Evolutionary conservation across 2,797 vertebrate species (phyloP).

Genomic region (Microctenopoma stevenorrisi): DNA sequence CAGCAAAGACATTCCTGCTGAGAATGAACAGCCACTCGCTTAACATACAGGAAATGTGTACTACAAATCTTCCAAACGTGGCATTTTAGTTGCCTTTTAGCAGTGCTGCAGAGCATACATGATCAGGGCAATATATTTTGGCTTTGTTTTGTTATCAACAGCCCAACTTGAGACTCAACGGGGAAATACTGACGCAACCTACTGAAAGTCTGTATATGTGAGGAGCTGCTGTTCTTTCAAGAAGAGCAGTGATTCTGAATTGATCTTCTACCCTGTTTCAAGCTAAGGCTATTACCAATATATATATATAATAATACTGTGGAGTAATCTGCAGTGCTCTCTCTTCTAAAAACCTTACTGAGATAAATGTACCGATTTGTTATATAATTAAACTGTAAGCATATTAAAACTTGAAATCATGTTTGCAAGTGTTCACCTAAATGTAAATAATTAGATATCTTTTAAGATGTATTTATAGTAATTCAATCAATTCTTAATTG

Average conservation of each 20-base stretch:
- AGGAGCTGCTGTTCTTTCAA: slow-evolving; percentile 45
- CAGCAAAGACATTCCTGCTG: slow-evolving; percentile 57
- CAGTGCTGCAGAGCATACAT: slow-evolving; percentile 44
- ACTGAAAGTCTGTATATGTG: slow-evolving; percentile 57
- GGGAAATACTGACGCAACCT: slow-evolving; percentile 66
- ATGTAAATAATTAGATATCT: background rate
- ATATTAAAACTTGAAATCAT: no score
- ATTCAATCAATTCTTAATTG: background rate
- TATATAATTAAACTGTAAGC: no score
- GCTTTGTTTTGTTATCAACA: slow-evolving; percentile 57
- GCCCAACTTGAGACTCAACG: slow-evolving; percentile 45
- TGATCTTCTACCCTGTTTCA: slow-evolving; percentile 9
- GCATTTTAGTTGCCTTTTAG: slow-evolving; percentile 46
- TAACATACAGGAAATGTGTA: slow-evolving; percentile 55
- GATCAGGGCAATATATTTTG: slow-evolving; percentile 45
- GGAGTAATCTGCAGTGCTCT: slow-evolving; percentile 2
- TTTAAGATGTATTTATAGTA: background rate
- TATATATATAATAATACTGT: slow-evolving; percentile 7
- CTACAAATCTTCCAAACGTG: slow-evolving; percentile 62
- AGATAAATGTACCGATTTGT: background rate
- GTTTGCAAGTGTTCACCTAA: no score
- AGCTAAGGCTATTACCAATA: slow-evolving; percentile 7
- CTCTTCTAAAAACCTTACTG: background rate
- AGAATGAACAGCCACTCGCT: slow-evolving; percentile 3
- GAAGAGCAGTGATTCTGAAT: slow-evolving; percentile 34